Percentiles rank a stretch among this genome's conserved stretches.
Evolutionary conservation across 2,113 vertebrate species (phyloP).

Genomic region (Uropsilus gracilis): DNA sequence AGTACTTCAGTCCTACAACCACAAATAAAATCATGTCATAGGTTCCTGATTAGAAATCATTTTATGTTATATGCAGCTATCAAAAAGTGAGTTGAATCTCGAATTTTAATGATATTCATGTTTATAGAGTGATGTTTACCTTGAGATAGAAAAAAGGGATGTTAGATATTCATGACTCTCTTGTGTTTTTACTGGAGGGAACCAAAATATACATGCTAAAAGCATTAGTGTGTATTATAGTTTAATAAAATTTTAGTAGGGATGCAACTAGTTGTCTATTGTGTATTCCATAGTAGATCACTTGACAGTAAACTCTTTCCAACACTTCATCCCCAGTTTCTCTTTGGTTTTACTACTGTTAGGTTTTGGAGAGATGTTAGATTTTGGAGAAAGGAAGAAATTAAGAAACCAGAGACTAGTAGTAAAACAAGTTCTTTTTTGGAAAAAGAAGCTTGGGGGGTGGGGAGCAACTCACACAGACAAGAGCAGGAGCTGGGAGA

Average conservation of each 20-base stretch:
- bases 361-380: no score
- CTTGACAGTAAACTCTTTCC: background rate
- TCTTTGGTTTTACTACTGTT: background rate
- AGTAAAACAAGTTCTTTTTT: no score
- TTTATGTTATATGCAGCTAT: background rate
- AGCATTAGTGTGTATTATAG: background rate
- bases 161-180: background rate
- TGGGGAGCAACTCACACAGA: no score
- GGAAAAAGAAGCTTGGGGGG: no score
- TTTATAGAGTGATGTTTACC: background rate
- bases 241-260: background rate
- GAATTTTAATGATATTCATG: background rate
- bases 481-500: no score
- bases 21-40: background rate
- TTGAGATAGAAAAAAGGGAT: background rate
- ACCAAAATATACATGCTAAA: background rate
- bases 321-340: background rate
- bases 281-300: background rate
- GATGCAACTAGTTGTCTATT: background rate
- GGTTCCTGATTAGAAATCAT: background rate
- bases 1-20: background rate
- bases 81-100: background rate
- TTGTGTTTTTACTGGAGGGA: background rate
- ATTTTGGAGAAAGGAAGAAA: no score
- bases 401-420: no score